phyloP scores from a whole-genome alignment of 2,797 vertebrate genomes.

The Pitangus sulphuratus region DNA sequence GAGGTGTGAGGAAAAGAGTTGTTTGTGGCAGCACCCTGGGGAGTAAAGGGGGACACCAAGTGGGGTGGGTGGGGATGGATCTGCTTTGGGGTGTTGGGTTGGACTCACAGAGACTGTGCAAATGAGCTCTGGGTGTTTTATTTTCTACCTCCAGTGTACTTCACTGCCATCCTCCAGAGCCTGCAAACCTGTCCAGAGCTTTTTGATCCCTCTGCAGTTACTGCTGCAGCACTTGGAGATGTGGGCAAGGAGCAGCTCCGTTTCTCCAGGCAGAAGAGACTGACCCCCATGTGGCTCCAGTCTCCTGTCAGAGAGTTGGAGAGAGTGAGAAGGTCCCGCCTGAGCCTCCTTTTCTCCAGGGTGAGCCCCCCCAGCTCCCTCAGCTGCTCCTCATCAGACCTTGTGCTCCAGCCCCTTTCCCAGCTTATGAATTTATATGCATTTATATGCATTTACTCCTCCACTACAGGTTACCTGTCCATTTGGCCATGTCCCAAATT shows the following conservation, averaged over 20 bases:
- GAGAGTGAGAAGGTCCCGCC: not conserved
- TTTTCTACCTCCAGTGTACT: not conserved
- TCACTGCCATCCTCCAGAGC: not conserved
- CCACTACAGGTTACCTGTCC: not conserved
- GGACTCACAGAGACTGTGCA: accelerated
- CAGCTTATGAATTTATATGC: not conserved
- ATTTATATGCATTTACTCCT: not conserved
- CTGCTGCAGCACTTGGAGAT: not conserved
- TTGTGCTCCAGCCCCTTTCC: not conserved
- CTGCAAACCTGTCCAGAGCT: not conserved
- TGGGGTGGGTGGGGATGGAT: not conserved
- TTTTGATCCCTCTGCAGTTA: not conserved
- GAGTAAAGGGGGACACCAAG: not conserved
- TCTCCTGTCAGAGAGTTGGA: not conserved
- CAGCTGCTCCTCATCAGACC: not conserved
- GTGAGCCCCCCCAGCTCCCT: not conserved
- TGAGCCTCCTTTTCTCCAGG: not conserved
- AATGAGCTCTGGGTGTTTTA: not conserved
- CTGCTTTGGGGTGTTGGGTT: not conserved
- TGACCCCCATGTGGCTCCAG: not conserved
- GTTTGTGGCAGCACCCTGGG: not conserved
- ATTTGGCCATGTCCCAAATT: not conserved
- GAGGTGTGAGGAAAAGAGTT: not conserved
- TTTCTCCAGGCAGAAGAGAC: not conserved
- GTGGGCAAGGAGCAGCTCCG: not conserved